Percentiles rank a stretch among this genome's conserved stretches.
Conservation (phyloP, 92 coral and sea anemone genomes). For the Phymanthus crucifer region DNA sequence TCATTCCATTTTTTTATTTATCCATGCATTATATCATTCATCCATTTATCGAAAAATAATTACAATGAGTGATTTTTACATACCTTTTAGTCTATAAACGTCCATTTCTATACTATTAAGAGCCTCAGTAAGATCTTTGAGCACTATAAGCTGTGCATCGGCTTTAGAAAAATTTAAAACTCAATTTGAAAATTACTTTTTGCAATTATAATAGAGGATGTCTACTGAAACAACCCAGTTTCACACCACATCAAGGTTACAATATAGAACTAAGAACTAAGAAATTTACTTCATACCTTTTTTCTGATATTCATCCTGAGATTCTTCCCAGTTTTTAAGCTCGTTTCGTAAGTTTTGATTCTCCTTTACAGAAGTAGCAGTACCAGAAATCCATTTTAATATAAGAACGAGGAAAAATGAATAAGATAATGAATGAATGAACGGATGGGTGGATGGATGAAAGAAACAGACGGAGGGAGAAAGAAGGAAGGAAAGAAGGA, state of each 20-base stretch:
- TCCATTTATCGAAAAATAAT: background rate
- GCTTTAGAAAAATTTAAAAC: constrained; percentile 16
- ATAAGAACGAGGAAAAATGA: background rate
- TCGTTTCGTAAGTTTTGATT: constrained; percentile 63
- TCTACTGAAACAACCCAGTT: too few relatives aligned
- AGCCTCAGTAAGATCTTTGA: constrained; percentile 42
- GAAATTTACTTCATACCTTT: constrained; percentile 43
- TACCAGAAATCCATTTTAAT: background rate
- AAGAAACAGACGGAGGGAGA: too few relatives aligned
- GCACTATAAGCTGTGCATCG: constrained; percentile 26
- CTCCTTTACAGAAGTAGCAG: constrained; percentile 27
- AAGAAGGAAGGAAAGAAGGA: too few relatives aligned
- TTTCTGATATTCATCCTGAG: constrained; percentile 35
- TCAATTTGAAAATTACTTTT: background rate
- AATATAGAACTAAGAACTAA: background rate
- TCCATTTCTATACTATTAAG: constrained; percentile 54
- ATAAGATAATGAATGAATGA: background rate
- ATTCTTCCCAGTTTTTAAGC: constrained; percentile 55
- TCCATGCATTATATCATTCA: background rate
- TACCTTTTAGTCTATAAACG: constrained; percentile 56
- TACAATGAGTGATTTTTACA: background rate
- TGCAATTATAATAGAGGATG: too few relatives aligned
- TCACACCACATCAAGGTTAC: background rate
- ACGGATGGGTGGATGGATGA: background rate
- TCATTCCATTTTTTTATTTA: background rate